Evolutionary conservation across 2,888 invertebrate species (phyloP).

Genomic region (Alviniconcha strummeri): DNA sequence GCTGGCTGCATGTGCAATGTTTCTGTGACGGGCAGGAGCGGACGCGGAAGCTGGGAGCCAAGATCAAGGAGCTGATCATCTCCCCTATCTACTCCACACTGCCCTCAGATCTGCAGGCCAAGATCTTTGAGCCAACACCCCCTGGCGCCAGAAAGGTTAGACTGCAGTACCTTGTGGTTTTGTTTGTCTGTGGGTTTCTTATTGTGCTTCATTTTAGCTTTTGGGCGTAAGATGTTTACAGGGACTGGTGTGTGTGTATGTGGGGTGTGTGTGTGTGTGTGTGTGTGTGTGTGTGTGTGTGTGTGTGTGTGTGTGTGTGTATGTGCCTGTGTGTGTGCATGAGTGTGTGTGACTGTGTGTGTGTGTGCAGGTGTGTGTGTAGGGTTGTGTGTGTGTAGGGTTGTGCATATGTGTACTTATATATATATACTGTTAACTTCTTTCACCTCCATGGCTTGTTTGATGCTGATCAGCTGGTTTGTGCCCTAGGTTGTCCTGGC

Average conservation of each 20-base stretch:
- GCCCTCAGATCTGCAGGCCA: constrained; percentile 98
- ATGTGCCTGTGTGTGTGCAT: not conserved
- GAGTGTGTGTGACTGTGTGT: not conserved
- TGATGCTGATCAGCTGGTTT: not conserved
- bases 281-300: not conserved
- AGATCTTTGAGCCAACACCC: constrained; percentile 98
- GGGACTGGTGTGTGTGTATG: not conserved
- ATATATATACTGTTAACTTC: no score
- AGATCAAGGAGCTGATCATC: constrained; percentile 92
- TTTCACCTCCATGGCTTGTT: no score
- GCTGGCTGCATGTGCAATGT: no score
- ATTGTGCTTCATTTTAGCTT: not conserved
- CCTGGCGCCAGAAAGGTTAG: constrained; percentile 91
- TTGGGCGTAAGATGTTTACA: not conserved
- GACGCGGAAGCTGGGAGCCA: constrained; percentile 91
- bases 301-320: no score
- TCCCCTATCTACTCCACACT: constrained; percentile 94
- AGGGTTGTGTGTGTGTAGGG: no score
- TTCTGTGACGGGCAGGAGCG: constrained; percentile 81
- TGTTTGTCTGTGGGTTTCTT: not conserved
- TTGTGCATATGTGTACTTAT: no score
- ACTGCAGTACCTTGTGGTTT: not conserved
- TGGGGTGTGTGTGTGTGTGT: not conserved
- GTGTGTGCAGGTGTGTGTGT: not conserved
- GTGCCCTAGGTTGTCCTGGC: constrained; percentile 87